Evolutionary conservation across 2,797 vertebrate species (phyloP).

Genomic region (Mormyrus hasselquistii): DNA sequence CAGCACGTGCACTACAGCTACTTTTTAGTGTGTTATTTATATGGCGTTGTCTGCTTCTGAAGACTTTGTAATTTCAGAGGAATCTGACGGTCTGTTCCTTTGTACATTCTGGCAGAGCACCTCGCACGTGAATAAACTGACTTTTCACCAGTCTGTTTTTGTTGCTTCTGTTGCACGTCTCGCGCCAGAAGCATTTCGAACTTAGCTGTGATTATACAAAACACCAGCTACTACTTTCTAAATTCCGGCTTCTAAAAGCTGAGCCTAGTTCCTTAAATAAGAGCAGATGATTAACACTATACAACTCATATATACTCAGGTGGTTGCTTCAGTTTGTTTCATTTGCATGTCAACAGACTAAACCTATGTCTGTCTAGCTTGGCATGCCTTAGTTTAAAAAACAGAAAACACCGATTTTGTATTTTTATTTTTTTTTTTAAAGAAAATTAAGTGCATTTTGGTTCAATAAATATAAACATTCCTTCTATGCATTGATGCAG

Average conservation of each 20-base stretch:
- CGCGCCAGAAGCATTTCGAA: background rate
- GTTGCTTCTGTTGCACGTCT: background rate
- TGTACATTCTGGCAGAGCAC: background rate
- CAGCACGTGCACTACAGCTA: conserved; percentile 16
- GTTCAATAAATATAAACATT: conserved; percentile 6
- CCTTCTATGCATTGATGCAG: background rate
- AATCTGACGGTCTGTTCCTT: background rate
- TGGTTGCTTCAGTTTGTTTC: background rate
- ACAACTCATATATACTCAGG: background rate
- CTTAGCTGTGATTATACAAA: background rate
- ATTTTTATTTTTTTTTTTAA: background rate
- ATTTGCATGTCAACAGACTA: background rate
- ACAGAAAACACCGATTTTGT: background rate
- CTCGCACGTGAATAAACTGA: background rate
- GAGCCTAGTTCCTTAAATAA: background rate
- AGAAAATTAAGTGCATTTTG: conserved; percentile 1
- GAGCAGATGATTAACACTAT: background rate
- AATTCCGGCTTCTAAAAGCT: background rate
- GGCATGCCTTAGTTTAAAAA: background rate
- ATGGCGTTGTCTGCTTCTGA: conserved; percentile 34
- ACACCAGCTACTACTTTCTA: background rate
- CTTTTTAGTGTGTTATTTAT: conserved; percentile 32
- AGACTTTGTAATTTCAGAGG: conserved; percentile 15
- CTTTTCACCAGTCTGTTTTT: background rate
- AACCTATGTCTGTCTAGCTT: background rate